Evolutionary conservation across 2,113 vertebrate genomes (phyloP).

Genomic region (Podilymbus podiceps): DNA sequence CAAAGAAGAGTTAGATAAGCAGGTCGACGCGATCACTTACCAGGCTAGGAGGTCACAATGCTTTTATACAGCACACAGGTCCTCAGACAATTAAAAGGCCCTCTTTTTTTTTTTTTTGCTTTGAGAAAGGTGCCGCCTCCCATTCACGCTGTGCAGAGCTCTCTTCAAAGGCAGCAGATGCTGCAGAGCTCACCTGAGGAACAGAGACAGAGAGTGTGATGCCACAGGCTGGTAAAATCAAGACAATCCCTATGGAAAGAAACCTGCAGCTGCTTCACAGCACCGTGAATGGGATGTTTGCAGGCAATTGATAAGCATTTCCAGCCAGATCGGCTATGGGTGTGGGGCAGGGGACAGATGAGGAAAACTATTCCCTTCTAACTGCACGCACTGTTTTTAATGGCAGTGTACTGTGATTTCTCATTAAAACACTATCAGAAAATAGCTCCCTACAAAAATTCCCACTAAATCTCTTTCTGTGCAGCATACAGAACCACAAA

Average conservation of each 20-base stretch:
- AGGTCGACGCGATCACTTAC: neutral
- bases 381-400: neutral
- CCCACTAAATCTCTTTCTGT: neutral
- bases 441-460: neutral
- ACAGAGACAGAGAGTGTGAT: neutral
- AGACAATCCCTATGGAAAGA: neutral
- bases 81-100: neutral
- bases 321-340: rapidly evolving
- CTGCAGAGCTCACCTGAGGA: neutral
- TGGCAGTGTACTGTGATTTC: neutral
- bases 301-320: neutral
- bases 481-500: neutral
- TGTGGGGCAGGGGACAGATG: neutral
- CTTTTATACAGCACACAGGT: neutral
- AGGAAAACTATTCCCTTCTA: neutral
- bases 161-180: neutral
- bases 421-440: neutral
- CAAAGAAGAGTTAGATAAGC: neutral
- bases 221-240: neutral
- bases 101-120: neutral
- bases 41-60: too few species aligned
- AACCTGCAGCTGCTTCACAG: neutral
- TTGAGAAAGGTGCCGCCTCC: neutral
- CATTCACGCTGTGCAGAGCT: neutral
- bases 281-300: neutral